Conservation (phyloP, 2,113 vertebrate species). For the Sinocyclocheilus anshuiensis region DNA sequence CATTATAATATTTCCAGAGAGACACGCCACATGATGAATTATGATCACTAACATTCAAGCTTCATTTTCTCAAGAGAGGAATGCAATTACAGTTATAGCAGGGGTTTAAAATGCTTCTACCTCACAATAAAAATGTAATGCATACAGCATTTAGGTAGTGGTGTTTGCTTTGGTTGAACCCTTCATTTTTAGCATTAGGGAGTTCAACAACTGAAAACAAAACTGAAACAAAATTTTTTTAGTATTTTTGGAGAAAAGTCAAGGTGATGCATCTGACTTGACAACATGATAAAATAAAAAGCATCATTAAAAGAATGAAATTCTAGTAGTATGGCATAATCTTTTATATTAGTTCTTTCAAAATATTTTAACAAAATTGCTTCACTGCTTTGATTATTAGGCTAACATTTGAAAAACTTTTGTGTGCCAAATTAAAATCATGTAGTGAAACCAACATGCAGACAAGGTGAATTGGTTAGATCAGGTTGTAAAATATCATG, state of each 20-base stretch:
- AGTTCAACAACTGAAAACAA: background rate
- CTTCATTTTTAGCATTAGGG: background rate
- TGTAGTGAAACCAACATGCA: background rate
- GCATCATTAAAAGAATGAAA: background rate
- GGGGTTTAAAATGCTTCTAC: background rate
- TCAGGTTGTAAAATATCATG: too few species aligned
- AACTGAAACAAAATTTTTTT: background rate
- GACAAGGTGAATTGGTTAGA: background rate
- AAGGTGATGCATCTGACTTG: background rate
- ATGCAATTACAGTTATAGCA: background rate
- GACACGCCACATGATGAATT: background rate
- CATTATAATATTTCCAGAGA: constrained; percentile 13
- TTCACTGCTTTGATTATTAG: background rate
- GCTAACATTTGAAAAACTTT: background rate
- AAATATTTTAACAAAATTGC: background rate
- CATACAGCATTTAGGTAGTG: background rate
- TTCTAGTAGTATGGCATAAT: background rate
- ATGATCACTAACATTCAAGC: background rate
- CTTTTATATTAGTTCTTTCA: background rate
- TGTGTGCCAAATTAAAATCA: background rate
- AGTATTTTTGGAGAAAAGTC: background rate
- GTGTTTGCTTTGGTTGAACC: background rate
- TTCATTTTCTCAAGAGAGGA: background rate
- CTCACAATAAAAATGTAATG: background rate
- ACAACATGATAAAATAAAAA: background rate